Percentiles rank a stretch among this genome's conserved stretches.
These are phyloP conservation scores for Tolmerus cingulatus DNA, from an alignment of 2,888 invertebrate species.

Conservation along the genomic window DNA sequence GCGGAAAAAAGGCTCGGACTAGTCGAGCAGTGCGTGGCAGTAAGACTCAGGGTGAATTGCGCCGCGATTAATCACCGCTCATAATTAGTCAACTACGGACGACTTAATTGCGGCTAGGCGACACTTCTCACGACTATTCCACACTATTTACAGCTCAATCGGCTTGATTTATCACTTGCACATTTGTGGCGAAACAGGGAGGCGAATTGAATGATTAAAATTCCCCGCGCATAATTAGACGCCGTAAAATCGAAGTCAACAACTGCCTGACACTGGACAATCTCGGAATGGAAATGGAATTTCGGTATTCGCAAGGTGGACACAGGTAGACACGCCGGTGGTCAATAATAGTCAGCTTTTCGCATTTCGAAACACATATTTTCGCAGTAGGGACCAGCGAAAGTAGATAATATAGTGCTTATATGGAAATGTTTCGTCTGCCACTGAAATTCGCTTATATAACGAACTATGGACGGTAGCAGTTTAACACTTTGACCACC, in stretches of 20 bases:
- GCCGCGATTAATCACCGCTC: conserved; percentile 4
- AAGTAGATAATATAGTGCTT: background rate
- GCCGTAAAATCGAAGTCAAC: background rate
- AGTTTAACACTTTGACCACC: background rate
- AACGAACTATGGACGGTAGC: background rate
- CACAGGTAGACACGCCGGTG: background rate
- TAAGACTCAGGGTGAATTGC: conserved; percentile 28
- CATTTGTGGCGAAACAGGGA: background rate
- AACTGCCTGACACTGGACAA: background rate
- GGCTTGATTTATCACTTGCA: background rate
- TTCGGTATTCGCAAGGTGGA: conserved; percentile 24
- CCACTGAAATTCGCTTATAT: conserved; percentile 8
- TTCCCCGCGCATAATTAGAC: conserved; percentile 5
- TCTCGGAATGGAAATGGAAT: conserved; percentile 30
- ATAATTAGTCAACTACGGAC: conserved; percentile 27
- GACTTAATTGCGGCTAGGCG: conserved; percentile 8
- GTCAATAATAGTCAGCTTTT: background rate
- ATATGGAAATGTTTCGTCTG: conserved; percentile 4
- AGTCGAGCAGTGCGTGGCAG: background rate
- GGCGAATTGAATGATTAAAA: conserved; percentile 5
- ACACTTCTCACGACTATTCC: background rate
- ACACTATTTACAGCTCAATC: background rate
- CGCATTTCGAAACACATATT: background rate
- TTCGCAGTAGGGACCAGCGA: background rate
- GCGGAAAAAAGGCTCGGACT: background rate